Conservation (phyloP, 2,797 vertebrate species). For the Enteromius viviparus region DNA sequence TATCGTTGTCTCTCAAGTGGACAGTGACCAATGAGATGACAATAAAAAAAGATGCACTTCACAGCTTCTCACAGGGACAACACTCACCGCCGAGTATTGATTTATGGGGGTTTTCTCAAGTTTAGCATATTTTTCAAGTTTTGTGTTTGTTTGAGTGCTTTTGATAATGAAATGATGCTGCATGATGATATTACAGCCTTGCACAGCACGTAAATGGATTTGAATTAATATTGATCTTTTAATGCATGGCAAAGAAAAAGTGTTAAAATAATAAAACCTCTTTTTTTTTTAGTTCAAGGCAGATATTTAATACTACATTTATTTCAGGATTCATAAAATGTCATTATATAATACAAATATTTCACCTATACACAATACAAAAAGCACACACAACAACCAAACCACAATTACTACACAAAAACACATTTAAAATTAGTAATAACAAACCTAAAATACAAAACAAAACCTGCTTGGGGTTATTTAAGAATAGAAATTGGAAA, state of each 20-base stretch:
- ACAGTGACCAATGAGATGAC: not conserved
- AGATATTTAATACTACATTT: too few species aligned
- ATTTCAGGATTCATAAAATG: too few species aligned
- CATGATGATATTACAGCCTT: not conserved
- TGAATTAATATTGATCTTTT: not conserved
- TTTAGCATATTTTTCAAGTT: not conserved
- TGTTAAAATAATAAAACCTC: not conserved
- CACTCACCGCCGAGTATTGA: not conserved
- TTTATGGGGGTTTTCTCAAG: not conserved
- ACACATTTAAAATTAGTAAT: not conserved
- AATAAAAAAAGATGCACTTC: slow-evolving; percentile 3
- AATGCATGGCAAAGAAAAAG: not conserved
- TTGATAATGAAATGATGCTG: not conserved
- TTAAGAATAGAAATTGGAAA: not conserved
- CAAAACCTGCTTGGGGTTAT: not conserved
- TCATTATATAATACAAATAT: too few species aligned
- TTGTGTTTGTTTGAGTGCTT: not conserved
- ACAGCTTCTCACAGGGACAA: not conserved
- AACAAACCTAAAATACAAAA: not conserved
- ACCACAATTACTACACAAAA: not conserved
- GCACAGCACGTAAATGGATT: not conserved
- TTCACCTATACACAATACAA: not conserved
- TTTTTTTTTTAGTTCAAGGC: too few species aligned
- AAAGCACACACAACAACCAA: not conserved
- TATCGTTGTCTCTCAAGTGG: not conserved